These are phyloP conservation scores for Aphidius gifuensis DNA, from an alignment of 1,140 invertebrate species.

Conservation along the genomic window DNA sequence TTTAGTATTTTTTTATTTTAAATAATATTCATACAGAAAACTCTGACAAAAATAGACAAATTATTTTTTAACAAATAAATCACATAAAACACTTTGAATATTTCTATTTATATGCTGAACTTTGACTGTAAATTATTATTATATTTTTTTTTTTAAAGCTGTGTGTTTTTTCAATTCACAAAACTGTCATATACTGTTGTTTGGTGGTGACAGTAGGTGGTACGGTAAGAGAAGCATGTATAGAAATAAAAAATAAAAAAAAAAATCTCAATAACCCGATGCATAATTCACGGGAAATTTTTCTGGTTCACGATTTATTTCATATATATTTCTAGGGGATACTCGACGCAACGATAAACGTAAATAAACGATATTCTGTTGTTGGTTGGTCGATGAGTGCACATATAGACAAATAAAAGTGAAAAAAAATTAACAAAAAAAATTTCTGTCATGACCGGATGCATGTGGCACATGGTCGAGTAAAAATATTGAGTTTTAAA, in stretches of 20 bases:
- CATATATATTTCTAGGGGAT: conserved; percentile 4
- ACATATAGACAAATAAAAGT: background rate
- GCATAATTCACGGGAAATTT: conserved; percentile 11
- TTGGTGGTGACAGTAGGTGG: too few relatives aligned
- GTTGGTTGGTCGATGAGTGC: background rate
- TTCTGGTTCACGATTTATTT: conserved; percentile 9
- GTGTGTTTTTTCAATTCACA: too few relatives aligned
- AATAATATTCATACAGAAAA: too few relatives aligned
- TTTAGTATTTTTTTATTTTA: too few relatives aligned
- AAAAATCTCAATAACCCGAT: conserved; percentile 12
- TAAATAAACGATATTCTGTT: conserved; percentile 16
- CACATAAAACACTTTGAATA: too few relatives aligned
- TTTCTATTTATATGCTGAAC: too few relatives aligned
- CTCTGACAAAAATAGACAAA: too few relatives aligned
- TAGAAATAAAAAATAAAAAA: background rate
- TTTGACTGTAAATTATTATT: too few relatives aligned
- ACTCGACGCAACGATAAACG: conserved; percentile 13
- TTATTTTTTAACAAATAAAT: too few relatives aligned
- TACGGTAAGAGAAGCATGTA: too few relatives aligned
- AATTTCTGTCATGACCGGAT: background rate
- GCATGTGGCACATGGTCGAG: conserved; percentile 5
- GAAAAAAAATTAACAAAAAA: background rate
- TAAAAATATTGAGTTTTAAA: conserved; percentile 7
- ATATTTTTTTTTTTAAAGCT: too few relatives aligned
- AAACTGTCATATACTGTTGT: too few relatives aligned